A percentile compares a stretch with the other conserved stretches of the same genome.
These are phyloP conservation scores for Drosophila planitibia DNA, from an alignment of 2,888 invertebrate genomes.

Conservation along the genomic window DNA sequence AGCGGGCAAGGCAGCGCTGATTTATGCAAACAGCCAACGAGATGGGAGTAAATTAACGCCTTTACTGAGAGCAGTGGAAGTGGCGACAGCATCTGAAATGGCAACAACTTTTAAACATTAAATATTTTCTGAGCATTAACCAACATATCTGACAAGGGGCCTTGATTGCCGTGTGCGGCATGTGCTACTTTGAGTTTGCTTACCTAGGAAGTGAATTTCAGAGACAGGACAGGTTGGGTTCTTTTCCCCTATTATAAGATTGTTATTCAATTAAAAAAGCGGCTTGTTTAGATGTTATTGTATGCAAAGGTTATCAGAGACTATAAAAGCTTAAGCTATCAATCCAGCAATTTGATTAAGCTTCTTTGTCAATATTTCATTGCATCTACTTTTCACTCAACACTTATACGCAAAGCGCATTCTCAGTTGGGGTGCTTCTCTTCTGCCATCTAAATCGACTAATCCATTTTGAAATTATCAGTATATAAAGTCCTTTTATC, in stretches of 20 bases:
- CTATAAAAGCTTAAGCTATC: neutral
- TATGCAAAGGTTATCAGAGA: neutral
- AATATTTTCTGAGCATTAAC: slow-evolving; percentile 35
- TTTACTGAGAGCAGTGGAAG: slow-evolving; percentile 56
- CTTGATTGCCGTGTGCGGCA: neutral
- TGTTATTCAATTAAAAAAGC: neutral
- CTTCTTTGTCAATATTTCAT: neutral
- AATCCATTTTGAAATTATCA: slow-evolving; percentile 69
- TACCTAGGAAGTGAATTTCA: neutral
- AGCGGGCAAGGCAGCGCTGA: slow-evolving; percentile 38
- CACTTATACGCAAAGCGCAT: slow-evolving; percentile 23
- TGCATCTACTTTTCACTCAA: slow-evolving; percentile 2
- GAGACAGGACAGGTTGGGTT: neutral
- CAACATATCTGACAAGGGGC: neutral
- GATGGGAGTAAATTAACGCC: slow-evolving; percentile 75
- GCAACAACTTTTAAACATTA: slow-evolving; percentile 31
- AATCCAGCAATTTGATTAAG: neutral
- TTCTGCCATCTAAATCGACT: slow-evolving; percentile 36
- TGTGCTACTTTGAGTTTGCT: neutral
- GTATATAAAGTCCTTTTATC: slow-evolving; percentile 52
- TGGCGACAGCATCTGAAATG: slow-evolving; percentile 36
- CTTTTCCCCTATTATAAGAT: neutral
- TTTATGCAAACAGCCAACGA: slow-evolving; percentile 71
- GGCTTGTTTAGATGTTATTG: neutral
- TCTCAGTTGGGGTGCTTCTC: neutral